Evolutionary conservation across 2,888 invertebrate species (phyloP).

Genomic region (Leptodirus hochenwartii): DNA sequence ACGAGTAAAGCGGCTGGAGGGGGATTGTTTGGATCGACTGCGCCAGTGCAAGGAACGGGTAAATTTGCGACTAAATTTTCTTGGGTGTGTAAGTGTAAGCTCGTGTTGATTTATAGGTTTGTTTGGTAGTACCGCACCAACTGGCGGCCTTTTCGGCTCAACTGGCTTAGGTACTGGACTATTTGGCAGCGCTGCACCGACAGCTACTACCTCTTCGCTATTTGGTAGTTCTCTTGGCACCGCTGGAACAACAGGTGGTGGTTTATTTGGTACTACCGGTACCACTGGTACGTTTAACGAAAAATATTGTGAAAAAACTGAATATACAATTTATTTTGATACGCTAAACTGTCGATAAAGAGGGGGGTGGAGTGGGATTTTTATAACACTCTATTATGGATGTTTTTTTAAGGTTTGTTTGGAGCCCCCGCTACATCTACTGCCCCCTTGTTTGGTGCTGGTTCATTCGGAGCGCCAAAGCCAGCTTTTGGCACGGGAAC

Average conservation of each 20-base stretch:
- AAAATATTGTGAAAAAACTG: too few species aligned
- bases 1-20: background rate
- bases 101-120: background rate
- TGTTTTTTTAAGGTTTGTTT: slow-evolving; percentile 15
- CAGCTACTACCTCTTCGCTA: slow-evolving; percentile 8
- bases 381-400: too few species aligned
- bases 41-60: slow-evolving; percentile 1
- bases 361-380: too few species aligned
- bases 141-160: background rate
- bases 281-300: too few species aligned
- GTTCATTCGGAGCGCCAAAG: slow-evolving; percentile 11
- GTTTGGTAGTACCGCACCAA: slow-evolving; percentile 2
- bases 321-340: too few species aligned
- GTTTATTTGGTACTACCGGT: slow-evolving; percentile 18
- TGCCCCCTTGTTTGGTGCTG: slow-evolving; percentile 28
- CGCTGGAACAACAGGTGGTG: slow-evolving; percentile 16
- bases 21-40: background rate
- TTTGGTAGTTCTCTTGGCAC: slow-evolving; percentile 16
- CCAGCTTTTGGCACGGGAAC: slow-evolving; percentile 20
- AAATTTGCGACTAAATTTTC: slow-evolving; percentile 1
- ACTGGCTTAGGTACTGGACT: background rate
- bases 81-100: background rate
- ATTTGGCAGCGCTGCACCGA: too few species aligned
- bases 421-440: slow-evolving; percentile 19
- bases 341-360: too few species aligned